Base-by-base conservation (phyloP, 2,797 vertebrate species). In the Channallabes apus region DNA sequence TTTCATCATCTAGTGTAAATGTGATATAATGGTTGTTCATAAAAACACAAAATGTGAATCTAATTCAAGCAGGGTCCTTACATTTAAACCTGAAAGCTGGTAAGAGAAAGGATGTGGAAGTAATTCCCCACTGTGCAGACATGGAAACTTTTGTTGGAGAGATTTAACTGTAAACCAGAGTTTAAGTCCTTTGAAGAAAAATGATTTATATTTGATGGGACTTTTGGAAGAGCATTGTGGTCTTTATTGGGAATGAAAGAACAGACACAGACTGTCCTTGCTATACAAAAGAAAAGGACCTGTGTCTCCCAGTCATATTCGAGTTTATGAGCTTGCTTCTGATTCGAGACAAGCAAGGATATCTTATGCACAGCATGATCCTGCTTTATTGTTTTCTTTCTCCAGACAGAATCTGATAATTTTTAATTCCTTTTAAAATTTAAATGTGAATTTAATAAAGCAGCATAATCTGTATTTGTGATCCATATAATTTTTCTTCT, bases 191-290 rank as follows among this genome's bases (percentile, higher is more conserved):
- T 75, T 84, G 29, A 84, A 84, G 78, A 46, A 22, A 59, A 71
- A 65, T 32, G 41, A 73, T 87, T 79, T 86, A 67, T 65, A 61
- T 83, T 46, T 68, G 54, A 76, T 75, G 59, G 73, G 61, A 67
- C 72, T 35, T 54, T 35, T 80, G 59, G 32, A 32, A 12, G n/a
- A 67, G 51, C 67, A 54, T 62, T 79, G 78, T 81, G 82, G 77
- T 84, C 77, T 81, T 58, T 81, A 54, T 79, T 86, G 67, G 71
- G 58, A 78, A 80, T 76, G 69, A 84, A 76, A 87, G 84, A 85
- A 65, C 78, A 84, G 86, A 84, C 68, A n/a, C 69, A 81, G 78
- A 73, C 77, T 75, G 54, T 79, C 67, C 17, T 27, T 24, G 77
- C 77, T 46, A 61, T 68, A 59, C 32, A 32, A 68, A 81, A 84